A percentile compares a stretch with the other conserved stretches of the same genome.
phyloP scores from a whole-genome alignment of 92 coral and sea anemone genomes.

The Paramuricea clavata region DNA sequence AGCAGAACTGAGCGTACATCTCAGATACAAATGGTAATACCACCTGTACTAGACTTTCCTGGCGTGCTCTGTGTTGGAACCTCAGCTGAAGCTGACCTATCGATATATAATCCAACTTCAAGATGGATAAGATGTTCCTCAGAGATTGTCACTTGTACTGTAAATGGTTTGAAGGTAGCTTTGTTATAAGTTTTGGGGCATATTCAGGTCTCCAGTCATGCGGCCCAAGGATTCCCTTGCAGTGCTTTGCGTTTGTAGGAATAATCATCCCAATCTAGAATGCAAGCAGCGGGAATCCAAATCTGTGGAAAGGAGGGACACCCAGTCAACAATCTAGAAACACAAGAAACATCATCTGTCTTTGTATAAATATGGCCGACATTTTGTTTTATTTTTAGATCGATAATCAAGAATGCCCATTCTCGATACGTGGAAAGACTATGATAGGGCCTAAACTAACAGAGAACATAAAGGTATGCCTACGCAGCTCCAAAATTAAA shows the following conservation, averaged over 20 bases:
- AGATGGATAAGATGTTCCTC: conserved; percentile 94
- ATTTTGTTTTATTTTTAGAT: conserved; percentile 58
- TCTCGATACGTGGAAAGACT: conserved; percentile 79
- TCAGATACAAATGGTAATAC: conserved; percentile 83
- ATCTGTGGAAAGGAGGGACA: too few species aligned
- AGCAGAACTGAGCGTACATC: conserved; percentile 53
- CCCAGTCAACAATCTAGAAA: too few species aligned
- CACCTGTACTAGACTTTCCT: conserved; percentile 88
- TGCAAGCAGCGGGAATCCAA: too few species aligned
- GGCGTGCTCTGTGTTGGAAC: conserved; percentile 91
- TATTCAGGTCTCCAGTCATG: too few species aligned
- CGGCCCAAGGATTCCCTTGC: too few species aligned
- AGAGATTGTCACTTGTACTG: conserved; percentile 71
- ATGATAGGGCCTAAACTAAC: conserved; percentile 91
- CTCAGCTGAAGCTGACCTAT: conserved; percentile 78
- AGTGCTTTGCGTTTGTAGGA: too few species aligned
- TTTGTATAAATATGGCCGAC: too few species aligned
- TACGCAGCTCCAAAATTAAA: neutral
- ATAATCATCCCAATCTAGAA: too few species aligned
- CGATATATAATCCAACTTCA: conserved; percentile 92
- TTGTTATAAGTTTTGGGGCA: too few species aligned
- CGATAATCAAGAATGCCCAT: conserved; percentile 75
- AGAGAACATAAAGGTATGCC: conserved; percentile 83
- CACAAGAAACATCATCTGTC: too few species aligned
- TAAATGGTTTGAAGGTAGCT: conserved; percentile 87